Evolutionary conservation across 92 coral and sea anemone genomes (phyloP).

Genomic region (Porites divaricata): DNA sequence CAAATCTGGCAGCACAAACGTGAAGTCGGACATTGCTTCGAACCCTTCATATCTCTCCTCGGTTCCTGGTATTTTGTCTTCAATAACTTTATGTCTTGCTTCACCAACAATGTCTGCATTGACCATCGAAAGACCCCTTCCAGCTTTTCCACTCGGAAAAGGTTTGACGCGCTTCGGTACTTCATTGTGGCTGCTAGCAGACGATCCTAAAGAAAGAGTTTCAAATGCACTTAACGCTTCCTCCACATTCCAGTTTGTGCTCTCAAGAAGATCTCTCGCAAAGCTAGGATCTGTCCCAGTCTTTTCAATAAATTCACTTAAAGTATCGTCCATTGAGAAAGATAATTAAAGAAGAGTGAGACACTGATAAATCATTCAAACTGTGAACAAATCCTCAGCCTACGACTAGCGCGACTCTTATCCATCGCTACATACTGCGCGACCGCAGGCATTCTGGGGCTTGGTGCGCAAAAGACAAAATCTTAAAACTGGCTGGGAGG

Average conservation of each 20-base stretch:
- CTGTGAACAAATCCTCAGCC: background rate
- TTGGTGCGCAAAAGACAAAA: too few relatives aligned
- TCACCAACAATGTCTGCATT: conserved; percentile 88
- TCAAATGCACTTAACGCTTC: conserved; percentile 74
- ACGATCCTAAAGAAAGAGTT: conserved; percentile 66
- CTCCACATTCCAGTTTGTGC: conserved; percentile 75
- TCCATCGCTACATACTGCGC: too few relatives aligned
- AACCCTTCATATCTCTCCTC: conserved; percentile 74
- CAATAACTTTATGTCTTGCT: conserved; percentile 81
- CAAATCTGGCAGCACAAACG: conserved; percentile 91
- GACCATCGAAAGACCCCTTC: conserved; percentile 93
- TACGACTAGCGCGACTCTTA: too few relatives aligned
- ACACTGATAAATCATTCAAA: conserved; percentile 29
- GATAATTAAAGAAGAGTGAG: conserved; percentile 1
- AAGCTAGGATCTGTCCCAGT: conserved; percentile 85
- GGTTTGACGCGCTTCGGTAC: conserved; percentile 2
- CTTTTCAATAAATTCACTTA: conserved; percentile 74
- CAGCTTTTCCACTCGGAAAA: conserved; percentile 60
- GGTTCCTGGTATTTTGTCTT: conserved; percentile 63
- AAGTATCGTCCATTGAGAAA: conserved; percentile 70
- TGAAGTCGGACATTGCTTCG: conserved; percentile 79
- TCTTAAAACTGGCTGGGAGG: too few relatives aligned
- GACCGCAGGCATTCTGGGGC: too few relatives aligned
- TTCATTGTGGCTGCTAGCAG: background rate
- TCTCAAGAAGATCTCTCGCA: conserved; percentile 82